Evolutionary conservation across 2,113 vertebrate genomes (phyloP), one percentile per base, ranked within the genome.

Genomic region (Nyctibius bracteatus): DNA sequence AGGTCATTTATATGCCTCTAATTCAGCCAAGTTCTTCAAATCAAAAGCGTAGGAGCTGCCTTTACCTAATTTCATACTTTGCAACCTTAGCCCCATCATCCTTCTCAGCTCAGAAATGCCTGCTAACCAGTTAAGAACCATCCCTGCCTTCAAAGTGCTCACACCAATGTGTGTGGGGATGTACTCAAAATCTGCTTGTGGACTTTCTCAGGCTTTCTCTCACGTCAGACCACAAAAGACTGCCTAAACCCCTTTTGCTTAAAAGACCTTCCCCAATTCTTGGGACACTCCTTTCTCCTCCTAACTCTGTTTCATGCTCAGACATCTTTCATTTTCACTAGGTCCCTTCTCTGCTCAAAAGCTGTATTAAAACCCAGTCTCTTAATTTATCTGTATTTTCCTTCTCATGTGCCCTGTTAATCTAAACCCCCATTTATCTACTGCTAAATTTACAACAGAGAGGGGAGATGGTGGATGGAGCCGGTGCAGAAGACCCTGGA

Each of bases 361-460:
- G 25, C 28, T 79, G 27, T 17, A 51, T 44, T 67, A 83, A 86
- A 78, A 41, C 15, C 7, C 31, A 49, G 10, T 24, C 21, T 67
- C 35, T 59, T 51, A 2, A 75, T 81, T 86, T 25, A 88, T 24
- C 8, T 49, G 14, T 20, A 18, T 6, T 44, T 37, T 85, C 62
- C 54, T 78, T 86, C 77, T n/a, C 8, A 6, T 8, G 2, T 72
- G 21, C 7, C 28, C 35, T 58, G 12, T 79, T 80, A 66, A 86
- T 47, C 35, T 74, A 37, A 95, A 67, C 14, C 0, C 0, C 0
- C 0, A 47, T 37, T 44, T 67, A 31, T 39, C 51, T 65, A 6
- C 2, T 68, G 22, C 17, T 75, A 55, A 90, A 68, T 63, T 72
- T 80, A 85, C 25, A 85, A 52, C 44, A 71, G 10, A 49, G 30